phyloP scores from a whole-genome alignment of 2,888 invertebrate species.

The Eulithis prunata region DNA sequence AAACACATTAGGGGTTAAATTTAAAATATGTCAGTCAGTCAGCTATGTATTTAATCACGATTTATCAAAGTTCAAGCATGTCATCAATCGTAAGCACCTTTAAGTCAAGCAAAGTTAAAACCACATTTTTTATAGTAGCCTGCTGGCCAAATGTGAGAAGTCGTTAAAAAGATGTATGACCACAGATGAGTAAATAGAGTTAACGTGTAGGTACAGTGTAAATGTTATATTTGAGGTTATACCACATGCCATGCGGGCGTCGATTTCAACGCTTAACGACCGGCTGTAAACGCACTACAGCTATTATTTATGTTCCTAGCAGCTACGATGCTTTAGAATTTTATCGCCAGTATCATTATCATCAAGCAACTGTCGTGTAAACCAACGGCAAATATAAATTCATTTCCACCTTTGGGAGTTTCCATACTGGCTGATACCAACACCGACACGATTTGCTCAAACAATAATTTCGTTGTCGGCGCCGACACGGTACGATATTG shows the following conservation, averaged over 20 bases:
- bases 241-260: conserved; percentile 41
- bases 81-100: conserved; percentile 13
- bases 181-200: conserved; percentile 46
- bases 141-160: conserved; percentile 58
- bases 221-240: conserved; percentile 30
- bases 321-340: conserved; percentile 38
- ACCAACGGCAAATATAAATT: conserved; percentile 24
- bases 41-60: too few species aligned
- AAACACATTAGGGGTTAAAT: too few species aligned
- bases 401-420: conserved; percentile 8
- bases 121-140: conserved; percentile 28
- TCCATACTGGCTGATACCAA: too few species aligned
- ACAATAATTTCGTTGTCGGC: too few species aligned
- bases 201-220: conserved; percentile 29
- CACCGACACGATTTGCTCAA: too few species aligned
- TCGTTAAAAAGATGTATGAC: conserved; percentile 57
- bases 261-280: conserved; percentile 41
- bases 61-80: conserved; percentile 4
- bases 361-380: conserved; percentile 37
- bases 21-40: too few species aligned
- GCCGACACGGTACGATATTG: too few species aligned
- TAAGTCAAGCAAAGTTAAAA: conserved; percentile 27
- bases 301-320: conserved; percentile 41
- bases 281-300: conserved; percentile 38
- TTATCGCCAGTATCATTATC: conserved; percentile 41